phyloP scores from a whole-genome alignment of 1,140 invertebrate genomes.

The Drosophila arizonae region DNA sequence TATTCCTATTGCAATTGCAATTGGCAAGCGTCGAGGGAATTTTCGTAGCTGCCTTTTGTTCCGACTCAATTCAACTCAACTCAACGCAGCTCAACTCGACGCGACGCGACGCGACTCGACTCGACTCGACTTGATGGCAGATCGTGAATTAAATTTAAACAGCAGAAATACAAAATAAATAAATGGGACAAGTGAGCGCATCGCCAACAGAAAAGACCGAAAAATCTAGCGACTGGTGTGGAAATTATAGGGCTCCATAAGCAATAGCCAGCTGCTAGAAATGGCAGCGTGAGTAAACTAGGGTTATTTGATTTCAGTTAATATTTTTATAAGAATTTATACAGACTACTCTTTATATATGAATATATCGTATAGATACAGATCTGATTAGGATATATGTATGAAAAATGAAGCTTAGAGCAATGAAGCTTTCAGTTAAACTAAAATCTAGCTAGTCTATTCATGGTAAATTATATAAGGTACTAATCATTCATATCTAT shows the following conservation, averaged over 20 bases:
- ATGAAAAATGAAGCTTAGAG: too few relatives aligned
- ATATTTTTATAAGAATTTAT: too few relatives aligned
- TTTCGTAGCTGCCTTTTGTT: slow-evolving; percentile 30
- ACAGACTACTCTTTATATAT: too few relatives aligned
- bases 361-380: too few relatives aligned
- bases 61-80: slow-evolving; percentile 9
- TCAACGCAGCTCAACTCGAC: slow-evolving; percentile 10
- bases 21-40: slow-evolving; percentile 44
- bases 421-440: too few relatives aligned
- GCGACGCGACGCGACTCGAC: slow-evolving; percentile 19
- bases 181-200: slow-evolving; percentile 77
- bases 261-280: slow-evolving; percentile 10
- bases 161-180: slow-evolving; percentile 77
- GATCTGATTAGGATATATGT: too few relatives aligned
- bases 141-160: slow-evolving; percentile 81
- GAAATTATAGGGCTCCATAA: slow-evolving; percentile 68
- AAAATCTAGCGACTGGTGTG: slow-evolving; percentile 34
- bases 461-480: too few relatives aligned
- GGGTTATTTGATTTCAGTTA: too few relatives aligned
- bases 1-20: not conserved
- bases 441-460: too few relatives aligned
- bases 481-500: too few relatives aligned
- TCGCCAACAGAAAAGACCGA: slow-evolving; percentile 15
- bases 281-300: slow-evolving; percentile 4
- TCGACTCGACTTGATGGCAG: slow-evolving; percentile 46